Percentiles rank a stretch among this genome's conserved stretches.
phyloP scores from a whole-genome alignment of 2,888 invertebrate species.

The Lottia gigantea region DNA sequence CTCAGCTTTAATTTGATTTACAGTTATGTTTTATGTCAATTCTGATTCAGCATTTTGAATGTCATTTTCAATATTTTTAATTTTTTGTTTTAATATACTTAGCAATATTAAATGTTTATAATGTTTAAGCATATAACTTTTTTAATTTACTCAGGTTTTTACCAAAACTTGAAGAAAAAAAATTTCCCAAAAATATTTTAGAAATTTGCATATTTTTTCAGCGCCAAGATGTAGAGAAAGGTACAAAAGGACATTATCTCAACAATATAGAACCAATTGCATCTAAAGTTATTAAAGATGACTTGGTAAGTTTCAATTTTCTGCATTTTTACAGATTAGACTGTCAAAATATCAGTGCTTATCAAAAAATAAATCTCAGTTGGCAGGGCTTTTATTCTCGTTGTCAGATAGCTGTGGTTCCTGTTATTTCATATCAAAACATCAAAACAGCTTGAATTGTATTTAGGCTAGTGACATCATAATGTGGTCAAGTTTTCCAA shows the following conservation, averaged over 20 bases:
- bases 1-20: not conserved
- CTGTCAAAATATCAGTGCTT: too few relatives aligned
- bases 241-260: conserved; percentile 22
- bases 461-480: too few relatives aligned
- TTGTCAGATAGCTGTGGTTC: too few relatives aligned
- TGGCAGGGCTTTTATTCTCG: too few relatives aligned
- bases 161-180: not conserved
- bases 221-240: conserved; percentile 51
- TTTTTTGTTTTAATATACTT: not conserved
- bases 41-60: not conserved
- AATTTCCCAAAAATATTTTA: not conserved
- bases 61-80: not conserved
- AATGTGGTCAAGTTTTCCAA: too few relatives aligned
- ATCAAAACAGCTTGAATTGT: too few relatives aligned
- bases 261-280: conserved; percentile 8
- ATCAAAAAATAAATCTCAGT: too few relatives aligned
- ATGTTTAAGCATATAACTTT: too few relatives aligned
- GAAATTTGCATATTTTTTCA: conserved; percentile 20
- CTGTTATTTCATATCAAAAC: too few relatives aligned
- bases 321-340: too few relatives aligned
- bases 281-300: not conserved
- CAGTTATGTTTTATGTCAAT: not conserved
- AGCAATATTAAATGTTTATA: too few relatives aligned
- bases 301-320: too few relatives aligned
- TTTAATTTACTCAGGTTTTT: not conserved